Evolutionary conservation across 2,888 invertebrate genomes (phyloP), one percentile per base, ranked within the genome.

Genomic region (Heliconius cydno): DNA sequence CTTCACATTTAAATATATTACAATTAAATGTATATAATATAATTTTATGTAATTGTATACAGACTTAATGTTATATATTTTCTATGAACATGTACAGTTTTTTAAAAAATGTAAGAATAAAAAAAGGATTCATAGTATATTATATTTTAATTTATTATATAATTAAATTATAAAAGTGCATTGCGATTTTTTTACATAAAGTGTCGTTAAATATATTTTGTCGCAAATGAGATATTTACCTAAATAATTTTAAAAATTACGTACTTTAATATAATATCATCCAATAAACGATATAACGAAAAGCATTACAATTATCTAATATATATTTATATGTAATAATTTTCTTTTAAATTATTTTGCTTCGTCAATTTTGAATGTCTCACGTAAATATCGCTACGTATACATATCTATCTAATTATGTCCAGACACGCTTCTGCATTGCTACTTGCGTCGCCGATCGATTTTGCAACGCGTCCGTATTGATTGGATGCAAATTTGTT

Each of bases 401-500:
- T 74, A 68, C 30, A 41, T 78, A 60, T 38, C 38, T 41, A 65
- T 75, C 1, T 63, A 65, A 30, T 2, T 71, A 71, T 60, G 73
- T 46, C 57, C 65, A 57, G 57, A 73, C 63, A 65, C 71, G 46
- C 52, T 76, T 70, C 70, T 67, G 79, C 79, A 67, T 72, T 68
- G 71, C 79, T 70, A 46, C 70, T 76, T 77, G 80, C 75, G 76
- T 77, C 77, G 75, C 80, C 77, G 77, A 82, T 82, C 79, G 82
- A 82, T 82, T 78, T 71, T 79, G 71, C 77, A 79, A 76, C 72
- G 76, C 79, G 76, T 76, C 68, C 71, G 52, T 77, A 79, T 81
- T 80, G 75, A 81, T 81, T 77, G 74, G 71, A 75, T 80, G 79
- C 73, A 79, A 80, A 75, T 77, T 81, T 88, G 86, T 82, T 92